Percentiles rank a stretch among this genome's conserved stretches.
phyloP scores from a whole-genome alignment of 2,888 invertebrate species.

The Stramonita haemastoma region DNA sequence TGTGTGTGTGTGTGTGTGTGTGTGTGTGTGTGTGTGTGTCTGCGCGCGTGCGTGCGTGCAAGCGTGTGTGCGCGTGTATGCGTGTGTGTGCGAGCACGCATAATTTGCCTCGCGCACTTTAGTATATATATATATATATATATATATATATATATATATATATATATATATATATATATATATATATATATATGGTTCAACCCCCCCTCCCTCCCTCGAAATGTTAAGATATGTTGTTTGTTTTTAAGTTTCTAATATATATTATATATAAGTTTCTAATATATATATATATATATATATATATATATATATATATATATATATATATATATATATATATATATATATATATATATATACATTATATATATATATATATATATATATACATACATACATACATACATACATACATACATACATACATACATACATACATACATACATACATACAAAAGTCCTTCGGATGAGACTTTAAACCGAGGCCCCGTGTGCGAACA shows the following conservation, averaged over 20 bases:
- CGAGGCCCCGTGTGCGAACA: too few relatives aligned
- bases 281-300: too few relatives aligned
- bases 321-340: too few relatives aligned
- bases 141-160: not conserved
- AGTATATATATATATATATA: not conserved
- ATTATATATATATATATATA: too few relatives aligned
- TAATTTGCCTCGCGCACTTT: not conserved
- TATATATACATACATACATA: not conserved
- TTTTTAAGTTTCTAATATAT: too few relatives aligned
- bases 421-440: too few relatives aligned
- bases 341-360: not conserved
- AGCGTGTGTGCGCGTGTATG: not conserved
- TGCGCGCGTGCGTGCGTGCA: too few relatives aligned
- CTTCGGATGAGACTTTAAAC: too few relatives aligned
- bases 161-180: too few relatives aligned
- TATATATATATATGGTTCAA: too few relatives aligned
- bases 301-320: too few relatives aligned
- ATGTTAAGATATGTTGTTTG: not conserved
- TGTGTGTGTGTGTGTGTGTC: not conserved
- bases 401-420: not conserved
- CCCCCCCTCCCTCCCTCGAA: not conserved
- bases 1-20: not conserved
- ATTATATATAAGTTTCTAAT: not conserved
- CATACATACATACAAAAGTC: too few relatives aligned
- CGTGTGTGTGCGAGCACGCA: not conserved